Evolutionary conservation across 2,113 vertebrate species (phyloP), one percentile per base, ranked within the genome.

Genomic region (Craseonycteris thonglongyai): DNA sequence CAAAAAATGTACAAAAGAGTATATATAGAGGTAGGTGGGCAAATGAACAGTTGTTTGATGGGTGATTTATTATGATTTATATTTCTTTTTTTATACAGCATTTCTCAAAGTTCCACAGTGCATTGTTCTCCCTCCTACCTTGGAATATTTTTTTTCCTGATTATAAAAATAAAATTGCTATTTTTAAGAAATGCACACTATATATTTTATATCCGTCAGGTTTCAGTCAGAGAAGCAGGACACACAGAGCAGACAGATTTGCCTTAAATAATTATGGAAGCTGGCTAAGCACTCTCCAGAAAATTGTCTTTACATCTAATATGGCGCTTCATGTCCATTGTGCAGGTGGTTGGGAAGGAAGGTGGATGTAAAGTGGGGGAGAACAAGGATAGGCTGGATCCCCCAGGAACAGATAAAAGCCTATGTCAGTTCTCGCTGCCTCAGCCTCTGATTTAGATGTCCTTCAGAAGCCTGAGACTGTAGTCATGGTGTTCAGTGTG

Each of bases 141-240:
- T 76, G 26, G 83, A 69, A 56, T 93, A 79, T 49, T 15, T 92
- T 49, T 78, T 75, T 30, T 28, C 26, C 72, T 75, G 1, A n/a
- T 69, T 51, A 7, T 83, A 72, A 95, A 96, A 88, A 71, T 94
- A 91, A 89, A 95, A 85, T 65, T 81, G 11, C 24, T 91, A 56
- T 63, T 58, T 91, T 38, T 13, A 11, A 69, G 85, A 88, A 54
- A 42, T 42, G 7, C 4, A 79, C 35, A n/a, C 2, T 12, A 2
- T 58, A 2, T 89, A 21, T 74, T 87, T 88, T 89, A 3, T 92
- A 66, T 89, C 5, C 8, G 6, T 88, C 40, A 51, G 35, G 35
- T n/a, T 79, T 90, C 35, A 74, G 76, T 90, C 49, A 90, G 45
- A 92, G 65, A 83, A 91, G 49, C 30, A n/a, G 40, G 58, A 65